Evolutionary conservation across 2,113 vertebrate genomes (phyloP).

Genomic region (Pelusios castaneus): DNA sequence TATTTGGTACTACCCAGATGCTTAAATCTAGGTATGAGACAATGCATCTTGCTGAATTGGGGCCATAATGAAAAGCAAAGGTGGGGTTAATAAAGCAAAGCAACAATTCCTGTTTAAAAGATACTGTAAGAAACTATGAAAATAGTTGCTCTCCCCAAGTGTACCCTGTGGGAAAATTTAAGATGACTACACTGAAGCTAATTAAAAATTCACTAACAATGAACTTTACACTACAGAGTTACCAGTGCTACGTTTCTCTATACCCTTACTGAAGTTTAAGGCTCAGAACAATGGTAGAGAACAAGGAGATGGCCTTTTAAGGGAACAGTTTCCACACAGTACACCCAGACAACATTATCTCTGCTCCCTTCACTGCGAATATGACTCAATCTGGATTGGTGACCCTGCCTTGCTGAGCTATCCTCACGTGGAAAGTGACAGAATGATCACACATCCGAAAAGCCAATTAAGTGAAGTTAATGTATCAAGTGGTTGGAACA

Average conservation of each 20-base stretch:
- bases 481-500: neutral
- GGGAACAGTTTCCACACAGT: fast-evolving
- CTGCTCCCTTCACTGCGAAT: neutral
- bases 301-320: neutral
- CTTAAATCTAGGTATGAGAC: neutral
- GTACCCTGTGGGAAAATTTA: neutral
- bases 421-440: neutral
- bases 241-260: neutral
- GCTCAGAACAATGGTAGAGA: fast-evolving
- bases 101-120: neutral
- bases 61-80: neutral
- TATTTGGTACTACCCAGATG: neutral
- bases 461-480: fast-evolving
- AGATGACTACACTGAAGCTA: neutral
- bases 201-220: neutral
- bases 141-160: neutral
- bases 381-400: fast-evolving
- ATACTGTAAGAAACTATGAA: neutral
- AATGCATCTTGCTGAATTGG: constrained; percentile 4
- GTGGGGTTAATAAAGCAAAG: neutral
- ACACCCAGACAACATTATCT: fast-evolving
- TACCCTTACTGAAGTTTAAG: neutral
- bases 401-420: neutral
- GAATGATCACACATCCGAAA: neutral
- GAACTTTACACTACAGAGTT: neutral